Conservation (phyloP, 2,797 vertebrate species). For the Melanotaenia trifasciata region DNA sequence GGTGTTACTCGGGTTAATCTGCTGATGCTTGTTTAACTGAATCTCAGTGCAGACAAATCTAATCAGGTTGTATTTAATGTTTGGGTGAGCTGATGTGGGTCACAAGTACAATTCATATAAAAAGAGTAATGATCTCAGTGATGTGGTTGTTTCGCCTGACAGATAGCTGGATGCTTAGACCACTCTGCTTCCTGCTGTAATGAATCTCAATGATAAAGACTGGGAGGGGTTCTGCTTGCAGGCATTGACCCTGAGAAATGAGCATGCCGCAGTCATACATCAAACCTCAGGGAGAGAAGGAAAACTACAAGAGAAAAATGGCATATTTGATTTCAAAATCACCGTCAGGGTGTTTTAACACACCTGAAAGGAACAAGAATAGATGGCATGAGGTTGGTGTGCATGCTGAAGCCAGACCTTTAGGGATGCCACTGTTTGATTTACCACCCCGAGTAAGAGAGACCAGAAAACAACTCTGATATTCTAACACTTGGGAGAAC, state of each 20-base stretch:
- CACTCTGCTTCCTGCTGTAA: slow-evolving; percentile 27
- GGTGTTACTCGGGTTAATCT: slow-evolving; percentile 31
- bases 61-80: background rate
- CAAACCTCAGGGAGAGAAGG: background rate
- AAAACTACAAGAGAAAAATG: slow-evolving; percentile 5
- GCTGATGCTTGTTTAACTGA: slow-evolving; percentile 12
- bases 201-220: slow-evolving; percentile 24
- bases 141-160: slow-evolving; percentile 18
- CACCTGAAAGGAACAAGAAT: background rate
- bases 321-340: slow-evolving; percentile 12
- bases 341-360: slow-evolving; percentile 9
- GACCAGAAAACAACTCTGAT: background rate
- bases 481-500: slow-evolving; percentile 45
- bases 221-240: slow-evolving; percentile 8
- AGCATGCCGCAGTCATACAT: slow-evolving; percentile 7
- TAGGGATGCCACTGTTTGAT: slow-evolving; percentile 1
- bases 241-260: slow-evolving; percentile 38
- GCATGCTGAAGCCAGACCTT: background rate
- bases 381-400: background rate
- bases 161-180: slow-evolving; percentile 11
- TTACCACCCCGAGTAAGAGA: slow-evolving; percentile 4
- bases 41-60: slow-evolving; percentile 7
- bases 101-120: slow-evolving; percentile 15
- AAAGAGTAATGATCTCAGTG: slow-evolving; percentile 27
- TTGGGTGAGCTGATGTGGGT: background rate